Base-by-base conservation (phyloP, 2,888 invertebrate genomes). In the Branchellion lobata region DNA sequence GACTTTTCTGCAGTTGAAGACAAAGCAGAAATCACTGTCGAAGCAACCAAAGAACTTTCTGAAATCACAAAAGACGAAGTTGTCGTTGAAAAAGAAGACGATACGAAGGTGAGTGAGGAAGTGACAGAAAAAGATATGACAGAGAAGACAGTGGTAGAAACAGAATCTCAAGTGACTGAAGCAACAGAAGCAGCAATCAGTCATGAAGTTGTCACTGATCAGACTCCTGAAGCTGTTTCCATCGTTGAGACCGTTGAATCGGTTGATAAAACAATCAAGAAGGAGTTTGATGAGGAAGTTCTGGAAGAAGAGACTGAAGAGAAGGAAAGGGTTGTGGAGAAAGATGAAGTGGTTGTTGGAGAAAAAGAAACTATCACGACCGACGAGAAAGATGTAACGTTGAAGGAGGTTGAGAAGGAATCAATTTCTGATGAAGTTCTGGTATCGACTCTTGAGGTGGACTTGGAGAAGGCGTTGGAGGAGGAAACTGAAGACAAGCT, bases 101-200 rank as follows among this genome's bases (percentile, higher is more conserved):
- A 69, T n/a, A 18, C 18, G 69, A 24, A 61, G 31, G 69, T 34
- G 31, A 11, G n/a, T 69, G 1, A 34, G 69, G 71, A 71, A 71
- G 71, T 8, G 11, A 71, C 29, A 33, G 71, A 11, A 71, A 33
- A 27, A 71, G 21, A 8, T 3, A 33, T 27, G 5, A 21, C 33
- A 11, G 11, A 27, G 21, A 2, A 27, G 29, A 27, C 71, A 8
- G 29, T 71, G 29, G 33, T 31, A 71, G 21, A 27, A 31, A 33
- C 27, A 71, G 33, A 27, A 27, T 2, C 71, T 27, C 8, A 29
- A 71, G 27, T 31, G 33, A 33, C 33, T 33, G 33, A 27, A 71
- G 29, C 29, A 33, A 33, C 21, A 27, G 71, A 71, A 29, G 21
- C 8, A 21, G 71, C 24, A 71, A 33, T 21, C 21, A 21, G 8